phyloP scores from a whole-genome alignment of 2,888 invertebrate species.

The Pocota personata region DNA sequence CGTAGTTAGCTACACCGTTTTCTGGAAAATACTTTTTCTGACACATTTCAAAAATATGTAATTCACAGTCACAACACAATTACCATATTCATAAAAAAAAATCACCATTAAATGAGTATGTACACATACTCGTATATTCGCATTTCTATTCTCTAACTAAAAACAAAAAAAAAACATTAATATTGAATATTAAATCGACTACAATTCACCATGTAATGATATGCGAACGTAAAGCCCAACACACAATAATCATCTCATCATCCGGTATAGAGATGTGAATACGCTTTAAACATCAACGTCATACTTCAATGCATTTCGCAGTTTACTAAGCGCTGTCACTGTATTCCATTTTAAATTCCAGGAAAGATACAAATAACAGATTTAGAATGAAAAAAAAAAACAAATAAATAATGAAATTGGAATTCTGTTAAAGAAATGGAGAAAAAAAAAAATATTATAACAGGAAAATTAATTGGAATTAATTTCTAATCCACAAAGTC shows the following conservation, averaged over 20 bases:
- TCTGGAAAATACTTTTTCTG: not conserved
- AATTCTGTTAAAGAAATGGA: constrained; percentile 24
- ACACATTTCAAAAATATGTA: constrained; percentile 7
- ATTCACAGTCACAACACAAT: not conserved
- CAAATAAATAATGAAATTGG: constrained; percentile 10
- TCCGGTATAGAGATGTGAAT: constrained; percentile 47
- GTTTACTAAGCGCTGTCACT: not conserved
- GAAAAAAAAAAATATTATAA: constrained; percentile 33
- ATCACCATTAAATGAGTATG: not conserved
- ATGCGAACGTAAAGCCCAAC: constrained; percentile 35
- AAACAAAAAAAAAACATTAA: not conserved
- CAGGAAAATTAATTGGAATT: constrained; percentile 67
- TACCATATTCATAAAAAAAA: not conserved
- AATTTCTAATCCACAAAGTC: constrained; percentile 66
- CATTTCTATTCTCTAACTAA: constrained; percentile 2
- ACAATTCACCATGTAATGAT: not conserved
- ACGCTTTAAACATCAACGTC: constrained; percentile 30
- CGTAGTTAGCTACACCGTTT: not conserved
- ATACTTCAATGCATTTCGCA: constrained; percentile 41
- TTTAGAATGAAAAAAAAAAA: not conserved
- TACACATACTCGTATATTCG: too few species aligned
- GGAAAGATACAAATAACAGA: constrained; percentile 18
- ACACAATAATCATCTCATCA: constrained; percentile 15
- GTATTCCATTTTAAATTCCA: constrained; percentile 44
- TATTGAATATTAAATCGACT: not conserved